Percentiles rank a stretch among this genome's conserved stretches.
Conservation (phyloP, 2,113 vertebrate genomes). For the Myrmophylax atrothorax region DNA sequence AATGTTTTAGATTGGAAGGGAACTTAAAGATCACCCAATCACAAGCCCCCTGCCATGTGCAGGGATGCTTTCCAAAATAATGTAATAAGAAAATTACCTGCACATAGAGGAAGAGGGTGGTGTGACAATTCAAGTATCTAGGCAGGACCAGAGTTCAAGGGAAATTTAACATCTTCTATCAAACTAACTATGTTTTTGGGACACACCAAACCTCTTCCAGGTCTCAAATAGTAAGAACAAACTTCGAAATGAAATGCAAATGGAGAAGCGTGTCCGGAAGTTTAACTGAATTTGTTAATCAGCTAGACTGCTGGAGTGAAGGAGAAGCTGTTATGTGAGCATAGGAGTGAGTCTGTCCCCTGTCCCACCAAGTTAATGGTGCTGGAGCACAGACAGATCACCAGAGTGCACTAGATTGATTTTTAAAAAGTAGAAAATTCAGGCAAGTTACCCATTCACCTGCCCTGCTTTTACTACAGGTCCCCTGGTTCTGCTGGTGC, state of each 20-base stretch:
- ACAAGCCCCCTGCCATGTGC: neutral
- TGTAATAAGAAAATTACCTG: neutral
- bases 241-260: conserved; percentile 51
- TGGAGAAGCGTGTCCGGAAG: neutral
- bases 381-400: neutral
- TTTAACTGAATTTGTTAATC: conserved; percentile 49
- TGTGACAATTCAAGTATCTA: neutral
- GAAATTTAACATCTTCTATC: neutral
- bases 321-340: neutral
- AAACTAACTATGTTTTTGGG: neutral
- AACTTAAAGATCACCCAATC: neutral
- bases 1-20: neutral
- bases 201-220: neutral
- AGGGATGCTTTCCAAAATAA: neutral
- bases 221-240: neutral
- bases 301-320: neutral
- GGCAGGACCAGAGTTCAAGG: neutral
- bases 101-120: neutral
- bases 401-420: neutral
- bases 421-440: neutral
- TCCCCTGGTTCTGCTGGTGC: neutral
- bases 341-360: neutral
- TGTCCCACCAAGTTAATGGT: neutral
- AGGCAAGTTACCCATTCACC: neutral
- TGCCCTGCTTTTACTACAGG: neutral